These are phyloP conservation scores for Toxotes jaculatrix DNA, from an alignment of 2,113 vertebrate genomes.

Conservation along the genomic window DNA sequence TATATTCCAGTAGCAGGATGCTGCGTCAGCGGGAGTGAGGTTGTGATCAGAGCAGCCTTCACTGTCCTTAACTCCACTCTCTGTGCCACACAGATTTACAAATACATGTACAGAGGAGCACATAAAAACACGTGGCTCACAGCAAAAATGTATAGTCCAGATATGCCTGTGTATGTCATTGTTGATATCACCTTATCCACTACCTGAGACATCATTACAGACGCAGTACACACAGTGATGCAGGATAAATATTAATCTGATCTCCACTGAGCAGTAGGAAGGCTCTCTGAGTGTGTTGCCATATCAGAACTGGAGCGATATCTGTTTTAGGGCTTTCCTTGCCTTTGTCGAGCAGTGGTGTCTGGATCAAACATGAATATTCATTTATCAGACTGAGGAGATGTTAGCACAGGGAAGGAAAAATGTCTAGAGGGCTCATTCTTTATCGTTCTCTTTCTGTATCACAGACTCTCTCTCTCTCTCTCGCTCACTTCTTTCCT, in stretches of 20 bases:
- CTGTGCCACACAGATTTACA: conserved; percentile 28
- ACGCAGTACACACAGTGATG: background rate
- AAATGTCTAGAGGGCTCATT: conserved; percentile 83
- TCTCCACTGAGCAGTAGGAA: conserved; percentile 29
- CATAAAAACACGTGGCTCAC: background rate
- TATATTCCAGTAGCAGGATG: conserved; percentile 76
- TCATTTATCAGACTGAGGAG: conserved; percentile 78
- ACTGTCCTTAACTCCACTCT: conserved; percentile 70
- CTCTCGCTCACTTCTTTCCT: conserved; percentile 59
- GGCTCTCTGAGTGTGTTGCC: conserved; percentile 41
- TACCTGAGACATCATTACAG: background rate
- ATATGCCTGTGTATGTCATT: conserved; percentile 14
- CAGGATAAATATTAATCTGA: conserved; percentile 49
- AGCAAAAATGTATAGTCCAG: background rate
- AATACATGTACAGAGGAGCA: conserved; percentile 13
- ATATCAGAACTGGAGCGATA: conserved; percentile 59
- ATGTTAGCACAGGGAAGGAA: conserved; percentile 81
- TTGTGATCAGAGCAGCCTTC: conserved; percentile 73
- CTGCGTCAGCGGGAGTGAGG: conserved; percentile 76
- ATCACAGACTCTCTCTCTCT: conserved; percentile 60
- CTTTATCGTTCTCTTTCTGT: conserved; percentile 79
- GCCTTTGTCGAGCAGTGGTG: conserved; percentile 72
- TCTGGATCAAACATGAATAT: conserved; percentile 83
- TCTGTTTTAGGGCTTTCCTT: conserved; percentile 69
- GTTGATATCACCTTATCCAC: background rate